Percentiles rank a stretch among this genome's conserved stretches.
Conservation (phyloP, 2,113 vertebrate species). For the Heliornis fulica region DNA sequence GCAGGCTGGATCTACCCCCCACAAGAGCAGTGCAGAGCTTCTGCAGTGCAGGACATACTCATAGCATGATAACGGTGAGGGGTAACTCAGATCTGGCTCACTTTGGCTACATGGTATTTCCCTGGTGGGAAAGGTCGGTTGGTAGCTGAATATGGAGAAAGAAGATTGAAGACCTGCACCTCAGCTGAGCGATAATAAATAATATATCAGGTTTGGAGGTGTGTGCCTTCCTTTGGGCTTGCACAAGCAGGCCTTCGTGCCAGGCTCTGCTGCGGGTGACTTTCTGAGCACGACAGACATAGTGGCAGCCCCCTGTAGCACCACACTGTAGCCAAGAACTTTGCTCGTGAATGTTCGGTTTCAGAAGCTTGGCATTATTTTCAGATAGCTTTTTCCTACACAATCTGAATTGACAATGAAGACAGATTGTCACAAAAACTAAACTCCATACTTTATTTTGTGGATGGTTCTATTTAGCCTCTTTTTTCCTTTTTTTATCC, state of each 20-base stretch:
- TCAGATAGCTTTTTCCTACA: neutral
- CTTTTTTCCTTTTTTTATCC: neutral
- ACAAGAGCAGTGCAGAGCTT: neutral
- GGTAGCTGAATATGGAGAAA: neutral
- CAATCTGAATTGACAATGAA: neutral
- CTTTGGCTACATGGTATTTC: neutral
- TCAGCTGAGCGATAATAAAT: neutral
- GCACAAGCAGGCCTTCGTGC: neutral
- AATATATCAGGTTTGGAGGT: neutral
- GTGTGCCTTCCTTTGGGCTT: neutral
- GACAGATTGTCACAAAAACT: neutral
- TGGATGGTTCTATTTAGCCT: neutral
- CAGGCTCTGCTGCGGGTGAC: neutral
- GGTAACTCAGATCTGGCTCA: neutral
- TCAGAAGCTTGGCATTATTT: neutral
- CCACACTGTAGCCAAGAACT: neutral
- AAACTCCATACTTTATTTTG: neutral
- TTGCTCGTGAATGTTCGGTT: neutral
- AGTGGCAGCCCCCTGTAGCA: neutral
- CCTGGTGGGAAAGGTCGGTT: neutral
- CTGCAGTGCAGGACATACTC: neutral
- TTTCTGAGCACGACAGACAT: neutral
- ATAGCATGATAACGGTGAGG: rapidly evolving
- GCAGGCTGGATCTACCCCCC: neutral
- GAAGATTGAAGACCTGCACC: neutral